Conservation (phyloP, 2,888 invertebrate genomes). For the Pollenia angustigena region DNA sequence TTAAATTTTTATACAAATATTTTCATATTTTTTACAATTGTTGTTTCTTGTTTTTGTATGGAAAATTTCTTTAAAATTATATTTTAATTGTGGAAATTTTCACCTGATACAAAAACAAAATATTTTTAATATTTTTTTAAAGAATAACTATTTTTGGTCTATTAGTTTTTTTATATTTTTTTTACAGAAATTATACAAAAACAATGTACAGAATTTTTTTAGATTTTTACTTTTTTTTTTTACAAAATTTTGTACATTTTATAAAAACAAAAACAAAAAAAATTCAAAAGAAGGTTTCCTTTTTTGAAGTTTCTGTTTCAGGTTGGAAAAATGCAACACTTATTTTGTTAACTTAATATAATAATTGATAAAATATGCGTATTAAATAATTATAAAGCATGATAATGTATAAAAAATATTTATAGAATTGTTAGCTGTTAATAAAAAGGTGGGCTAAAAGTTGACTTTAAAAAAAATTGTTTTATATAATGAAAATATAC, state of each 20-base stretch:
- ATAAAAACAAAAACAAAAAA: not conserved
- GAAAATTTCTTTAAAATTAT: constrained; percentile 66
- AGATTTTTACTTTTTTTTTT: constrained; percentile 58
- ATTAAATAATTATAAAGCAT: constrained; percentile 29
- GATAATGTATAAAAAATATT: constrained; percentile 15
- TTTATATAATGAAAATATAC: constrained; percentile 66
- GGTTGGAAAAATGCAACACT: constrained; percentile 63
- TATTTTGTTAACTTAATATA: constrained; percentile 6
- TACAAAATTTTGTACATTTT: constrained; percentile 46
- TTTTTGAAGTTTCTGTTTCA: not conserved
- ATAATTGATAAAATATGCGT: constrained; percentile 28
- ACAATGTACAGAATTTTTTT: constrained; percentile 64
- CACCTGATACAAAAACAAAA: constrained; percentile 31
- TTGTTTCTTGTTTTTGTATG: constrained; percentile 35
- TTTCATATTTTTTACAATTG: constrained; percentile 68
- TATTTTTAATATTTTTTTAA: constrained; percentile 25
- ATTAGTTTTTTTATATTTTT: constrained; percentile 54
- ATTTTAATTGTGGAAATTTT: constrained; percentile 61
- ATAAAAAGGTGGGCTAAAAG: constrained; percentile 69
- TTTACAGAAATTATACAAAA: constrained; percentile 70
- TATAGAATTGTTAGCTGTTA: constrained; percentile 40
- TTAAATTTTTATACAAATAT: constrained; percentile 68
- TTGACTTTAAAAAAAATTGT: constrained; percentile 60
- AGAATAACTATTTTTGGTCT: constrained; percentile 63
- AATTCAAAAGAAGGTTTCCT: constrained; percentile 12